Evolutionary conservation across 1,140 invertebrate genomes (phyloP).

Genomic region (Tachypleus tridentatus): DNA sequence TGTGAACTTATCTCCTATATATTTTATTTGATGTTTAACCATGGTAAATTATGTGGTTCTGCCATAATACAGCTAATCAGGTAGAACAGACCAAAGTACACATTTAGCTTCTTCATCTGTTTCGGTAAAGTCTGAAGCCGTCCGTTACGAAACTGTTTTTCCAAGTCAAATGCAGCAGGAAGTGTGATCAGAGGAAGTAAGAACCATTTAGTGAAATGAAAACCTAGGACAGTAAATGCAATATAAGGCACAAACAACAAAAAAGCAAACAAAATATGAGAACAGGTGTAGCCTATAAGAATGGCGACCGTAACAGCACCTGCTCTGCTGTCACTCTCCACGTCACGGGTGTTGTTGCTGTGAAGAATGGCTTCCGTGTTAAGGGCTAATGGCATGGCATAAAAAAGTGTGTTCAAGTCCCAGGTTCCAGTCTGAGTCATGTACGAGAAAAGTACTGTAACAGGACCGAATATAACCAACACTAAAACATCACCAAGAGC

Average conservation of each 20-base stretch:
- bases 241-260: conserved; percentile 85
- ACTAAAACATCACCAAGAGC: conserved; percentile 80
- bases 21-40: background rate
- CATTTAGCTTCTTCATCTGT: conserved; percentile 77
- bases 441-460: conserved; percentile 87
- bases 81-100: conserved; percentile 80
- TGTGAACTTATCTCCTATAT: no score
- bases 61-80: conserved; percentile 47
- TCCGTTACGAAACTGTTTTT: conserved; percentile 70
- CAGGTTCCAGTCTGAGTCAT: conserved; percentile 76
- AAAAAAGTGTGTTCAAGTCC: conserved; percentile 75
- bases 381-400: conserved; percentile 81
- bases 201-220: conserved; percentile 70
- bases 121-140: conserved; percentile 68
- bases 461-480: conserved; percentile 83
- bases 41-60: conserved; percentile 19
- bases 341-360: conserved; percentile 84
- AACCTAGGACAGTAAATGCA: conserved; percentile 64
- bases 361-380: conserved; percentile 92
- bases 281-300: conserved; percentile 76
- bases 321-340: conserved; percentile 66
- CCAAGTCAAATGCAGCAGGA: conserved; percentile 73
- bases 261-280: conserved; percentile 79
- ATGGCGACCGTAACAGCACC: conserved; percentile 88
- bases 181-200: conserved; percentile 75